Base-by-base conservation (phyloP, 2,888 invertebrate genomes). In the Copidosoma aretas region DNA sequence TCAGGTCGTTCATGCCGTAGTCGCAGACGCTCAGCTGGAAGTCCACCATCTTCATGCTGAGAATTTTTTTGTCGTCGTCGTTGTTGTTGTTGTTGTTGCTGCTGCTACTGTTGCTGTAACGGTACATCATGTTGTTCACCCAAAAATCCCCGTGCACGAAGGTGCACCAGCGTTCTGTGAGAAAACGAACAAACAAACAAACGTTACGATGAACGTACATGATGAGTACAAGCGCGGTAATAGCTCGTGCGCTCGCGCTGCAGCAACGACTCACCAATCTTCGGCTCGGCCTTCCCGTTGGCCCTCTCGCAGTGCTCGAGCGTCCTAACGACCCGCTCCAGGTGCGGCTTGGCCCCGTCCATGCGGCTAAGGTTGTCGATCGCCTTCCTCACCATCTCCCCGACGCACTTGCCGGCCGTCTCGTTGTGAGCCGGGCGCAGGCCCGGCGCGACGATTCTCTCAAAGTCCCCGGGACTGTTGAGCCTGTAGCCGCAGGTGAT, bases 111-210 rank as follows among this genome's bases (percentile, higher is more conserved):
- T 77, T 74, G 54, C 80, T 75, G 54, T 79, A 75, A 14, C 76
- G 75, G 65, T 82, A 84, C 79, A 84, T 77, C 79, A 84, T 84
- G 59, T 84, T 84, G 74, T 84, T 84, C 5, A 82, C 81, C 84
- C 84, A 84, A 67, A 83, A 82, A 67, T 84, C 84, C 51, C 77
- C 77, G 68, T 84, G 84, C 0, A 80, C 72, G 17, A 83, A 60
- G 1, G 84, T 81, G 10, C 73, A 73, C 82, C 84, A 84, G 0
- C 77, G 79, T 60, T 82, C 81, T 41, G 41, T 41, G 73, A 51
- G 10, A 72, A 46, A 39, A 52, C 53, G 19, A n/a, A 12, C 24
- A 32, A 32, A 32, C 32, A 32, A n/a, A 32, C 8, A 32, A 32
- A 32, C 32, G 32, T 5, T 8, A 32, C 32, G n/a, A n/a, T n/a